A percentile compares a stretch with the other conserved stretches of the same genome.
These are phyloP conservation scores for Brachionus calyciflorus DNA, from an alignment of 1,140 invertebrate species.

Conservation along the genomic window DNA sequence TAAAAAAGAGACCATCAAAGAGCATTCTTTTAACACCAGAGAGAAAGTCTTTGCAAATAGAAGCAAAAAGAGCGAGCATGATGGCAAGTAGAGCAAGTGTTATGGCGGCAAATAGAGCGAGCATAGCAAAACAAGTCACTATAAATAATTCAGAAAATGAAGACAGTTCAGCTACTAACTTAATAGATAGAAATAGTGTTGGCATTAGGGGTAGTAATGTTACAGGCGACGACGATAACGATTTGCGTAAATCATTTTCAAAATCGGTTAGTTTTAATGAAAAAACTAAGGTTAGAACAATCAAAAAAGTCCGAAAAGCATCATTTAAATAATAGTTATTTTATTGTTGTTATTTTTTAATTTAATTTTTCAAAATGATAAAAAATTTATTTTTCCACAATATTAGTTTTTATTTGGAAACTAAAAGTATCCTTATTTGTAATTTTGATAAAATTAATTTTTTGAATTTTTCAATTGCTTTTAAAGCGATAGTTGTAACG, in stretches of 20 bases:
- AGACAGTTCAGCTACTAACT: neutral
- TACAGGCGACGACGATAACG: neutral
- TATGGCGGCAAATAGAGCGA: neutral
- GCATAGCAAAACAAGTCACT: neutral
- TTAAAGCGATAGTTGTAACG: conserved; percentile 8
- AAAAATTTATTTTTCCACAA: too few relatives aligned
- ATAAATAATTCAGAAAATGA: too few relatives aligned
- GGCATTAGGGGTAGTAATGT: neutral
- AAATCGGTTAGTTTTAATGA: conserved; percentile 27
- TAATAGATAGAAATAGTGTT: neutral
- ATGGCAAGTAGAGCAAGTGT: neutral
- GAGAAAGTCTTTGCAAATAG: conserved; percentile 4
- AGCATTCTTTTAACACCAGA: conserved; percentile 11
- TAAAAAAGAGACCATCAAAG: conserved; percentile 39
- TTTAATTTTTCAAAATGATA: too few relatives aligned
- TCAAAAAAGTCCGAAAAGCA: neutral
- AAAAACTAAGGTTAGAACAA: conserved; percentile 17
- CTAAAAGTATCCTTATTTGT: too few relatives aligned
- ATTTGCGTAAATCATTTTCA: conserved; percentile 19
- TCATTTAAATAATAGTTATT: neutral
- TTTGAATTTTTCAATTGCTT: neutral
- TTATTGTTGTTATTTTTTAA: neutral
- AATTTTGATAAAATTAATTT: neutral
- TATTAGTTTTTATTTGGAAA: too few relatives aligned
- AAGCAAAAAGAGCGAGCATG: neutral